A percentile compares a stretch with the other conserved stretches of the same genome.
Conservation (phyloP, 2,113 vertebrate species). For the Eurypyga helias region DNA sequence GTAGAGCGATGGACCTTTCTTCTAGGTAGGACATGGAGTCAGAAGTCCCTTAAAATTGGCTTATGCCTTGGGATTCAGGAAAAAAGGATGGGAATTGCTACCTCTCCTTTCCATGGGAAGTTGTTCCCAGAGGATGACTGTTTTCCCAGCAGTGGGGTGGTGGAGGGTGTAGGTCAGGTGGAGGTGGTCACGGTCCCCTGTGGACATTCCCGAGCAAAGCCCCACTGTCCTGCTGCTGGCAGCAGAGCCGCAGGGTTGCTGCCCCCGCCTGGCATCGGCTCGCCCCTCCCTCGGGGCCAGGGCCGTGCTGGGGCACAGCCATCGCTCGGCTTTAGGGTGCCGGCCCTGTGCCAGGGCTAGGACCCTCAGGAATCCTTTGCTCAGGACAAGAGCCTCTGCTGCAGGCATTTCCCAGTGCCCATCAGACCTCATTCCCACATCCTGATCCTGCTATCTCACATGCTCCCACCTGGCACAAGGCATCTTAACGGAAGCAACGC, state of each 20-base stretch:
- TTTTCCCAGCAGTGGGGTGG: background rate
- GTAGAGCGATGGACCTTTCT: background rate
- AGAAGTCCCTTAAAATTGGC: background rate
- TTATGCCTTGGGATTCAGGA: background rate
- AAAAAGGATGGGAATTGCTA: background rate
- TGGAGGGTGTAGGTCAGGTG: background rate
- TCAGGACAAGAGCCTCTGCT: background rate
- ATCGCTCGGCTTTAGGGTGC: background rate
- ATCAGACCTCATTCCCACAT: background rate
- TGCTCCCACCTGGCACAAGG: background rate
- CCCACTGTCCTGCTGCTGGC: background rate
- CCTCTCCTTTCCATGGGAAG: background rate
- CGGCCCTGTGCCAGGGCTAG: background rate
- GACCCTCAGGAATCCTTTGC: background rate
- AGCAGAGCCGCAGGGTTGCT: background rate
- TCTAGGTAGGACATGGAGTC: background rate
- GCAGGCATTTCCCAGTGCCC: background rate
- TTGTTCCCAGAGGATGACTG: background rate
- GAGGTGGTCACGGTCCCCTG: background rate
- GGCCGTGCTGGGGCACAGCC: no score
- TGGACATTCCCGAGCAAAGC: no score
- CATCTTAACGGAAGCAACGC: background rate
- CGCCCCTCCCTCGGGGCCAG: background rate
- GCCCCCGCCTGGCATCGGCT: background rate
- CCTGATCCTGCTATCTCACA: background rate